Evolutionary conservation across 2,113 vertebrate species (phyloP).

Genomic region (Gulo gulo): DNA sequence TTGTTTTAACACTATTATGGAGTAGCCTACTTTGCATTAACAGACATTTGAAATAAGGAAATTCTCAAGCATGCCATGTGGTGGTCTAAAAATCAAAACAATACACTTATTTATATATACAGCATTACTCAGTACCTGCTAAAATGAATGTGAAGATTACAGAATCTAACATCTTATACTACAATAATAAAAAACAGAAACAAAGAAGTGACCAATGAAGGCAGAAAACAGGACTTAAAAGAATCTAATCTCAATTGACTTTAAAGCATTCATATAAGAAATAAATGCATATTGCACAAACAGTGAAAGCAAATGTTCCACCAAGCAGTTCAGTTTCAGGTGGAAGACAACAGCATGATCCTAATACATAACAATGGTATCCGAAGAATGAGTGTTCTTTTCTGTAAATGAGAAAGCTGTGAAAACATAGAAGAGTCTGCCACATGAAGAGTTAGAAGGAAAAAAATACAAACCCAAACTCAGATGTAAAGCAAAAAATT

Average conservation of each 20-base stretch:
- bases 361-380: constrained; percentile 79
- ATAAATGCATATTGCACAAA: constrained; percentile 99
- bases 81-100: constrained; percentile 93
- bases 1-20: constrained; percentile 92
- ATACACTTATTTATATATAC: constrained; percentile 90
- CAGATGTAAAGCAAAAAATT: constrained; percentile 81
- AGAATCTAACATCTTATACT: constrained; percentile 90
- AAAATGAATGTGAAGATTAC: constrained; percentile 95
- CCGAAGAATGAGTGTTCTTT: constrained; percentile 78
- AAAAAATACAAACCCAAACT: constrained; percentile 86
- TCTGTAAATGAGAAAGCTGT: constrained; percentile 83
- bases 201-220: constrained; percentile 85
- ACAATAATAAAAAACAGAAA: constrained; percentile 86
- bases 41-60: constrained; percentile 90
- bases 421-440: constrained; percentile 84
- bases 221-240: constrained; percentile 85
- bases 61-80: constrained; percentile 94
- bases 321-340: constrained; percentile 88
- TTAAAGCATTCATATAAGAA: constrained; percentile 93
- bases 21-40: constrained; percentile 94
- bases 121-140: constrained; percentile 99
- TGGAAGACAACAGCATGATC: constrained; percentile 84
- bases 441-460: constrained; percentile 85
- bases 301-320: constrained; percentile 96
- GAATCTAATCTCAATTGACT: constrained; percentile 89